phyloP scores from a whole-genome alignment of 2,113 vertebrate genomes.

The Chrysochloris asiatica region DNA sequence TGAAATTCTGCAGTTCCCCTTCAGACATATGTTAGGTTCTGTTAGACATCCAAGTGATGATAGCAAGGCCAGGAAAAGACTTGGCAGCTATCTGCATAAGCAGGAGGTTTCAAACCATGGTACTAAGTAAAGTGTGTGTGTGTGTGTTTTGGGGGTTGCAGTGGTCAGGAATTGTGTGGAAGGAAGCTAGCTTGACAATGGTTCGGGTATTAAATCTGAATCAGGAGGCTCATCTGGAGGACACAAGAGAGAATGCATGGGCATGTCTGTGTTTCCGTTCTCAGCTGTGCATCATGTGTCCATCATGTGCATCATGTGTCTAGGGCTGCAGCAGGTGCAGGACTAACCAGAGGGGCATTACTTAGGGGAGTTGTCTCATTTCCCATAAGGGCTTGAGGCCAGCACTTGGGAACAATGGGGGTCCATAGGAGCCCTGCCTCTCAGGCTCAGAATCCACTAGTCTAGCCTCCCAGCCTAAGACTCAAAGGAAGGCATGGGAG shows the following conservation, averaged over 20 bases:
- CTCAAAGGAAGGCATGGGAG: neutral
- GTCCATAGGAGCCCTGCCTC: neutral
- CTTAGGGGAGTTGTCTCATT: neutral
- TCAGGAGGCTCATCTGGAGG: too few relatives aligned
- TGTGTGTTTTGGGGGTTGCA: too few relatives aligned
- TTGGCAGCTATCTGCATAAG: neutral
- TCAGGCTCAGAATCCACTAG: neutral
- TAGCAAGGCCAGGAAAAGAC: neutral
- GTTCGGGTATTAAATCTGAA: too few relatives aligned
- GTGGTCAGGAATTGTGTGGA: too few relatives aligned
- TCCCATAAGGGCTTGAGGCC: neutral
- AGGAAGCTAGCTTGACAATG: too few relatives aligned
- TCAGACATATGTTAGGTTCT: neutral
- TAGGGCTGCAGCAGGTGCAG: neutral
- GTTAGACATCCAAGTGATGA: neutral
- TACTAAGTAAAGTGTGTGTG: neutral
- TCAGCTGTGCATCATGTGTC: neutral
- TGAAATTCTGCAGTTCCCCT: neutral
- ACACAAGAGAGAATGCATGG: too few relatives aligned
- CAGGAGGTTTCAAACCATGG: neutral
- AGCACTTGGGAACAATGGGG: neutral
- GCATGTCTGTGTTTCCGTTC: neutral
- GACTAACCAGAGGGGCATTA: neutral
- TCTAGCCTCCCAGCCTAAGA: neutral
- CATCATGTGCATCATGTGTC: too few relatives aligned